Conservation (phyloP, 2,797 vertebrate species). For the Molossus alvarezi region DNA sequence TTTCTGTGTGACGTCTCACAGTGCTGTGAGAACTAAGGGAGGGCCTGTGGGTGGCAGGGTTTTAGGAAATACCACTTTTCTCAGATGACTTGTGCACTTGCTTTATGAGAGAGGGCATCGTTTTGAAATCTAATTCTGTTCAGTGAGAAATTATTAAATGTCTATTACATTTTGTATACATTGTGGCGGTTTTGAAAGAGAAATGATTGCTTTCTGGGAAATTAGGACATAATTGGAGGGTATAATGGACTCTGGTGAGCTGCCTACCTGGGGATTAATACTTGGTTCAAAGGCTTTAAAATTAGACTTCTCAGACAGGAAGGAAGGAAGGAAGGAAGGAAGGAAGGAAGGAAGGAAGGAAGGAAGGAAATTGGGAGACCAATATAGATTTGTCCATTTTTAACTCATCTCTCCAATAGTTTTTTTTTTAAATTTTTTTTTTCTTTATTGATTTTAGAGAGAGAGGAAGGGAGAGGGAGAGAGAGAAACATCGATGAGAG, state of each 20-base stretch:
- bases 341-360: not conserved
- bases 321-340: not conserved
- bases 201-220: slow-evolving; percentile 43
- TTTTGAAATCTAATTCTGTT: slow-evolving; percentile 34
- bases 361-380: not conserved
- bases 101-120: not conserved
- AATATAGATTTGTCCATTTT: not conserved
- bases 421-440: not conserved
- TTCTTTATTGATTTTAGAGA: no score
- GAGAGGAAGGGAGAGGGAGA: no score
- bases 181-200: slow-evolving; percentile 10
- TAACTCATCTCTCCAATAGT: not conserved
- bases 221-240: slow-evolving; percentile 1
- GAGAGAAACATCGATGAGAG: no score
- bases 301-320: not conserved
- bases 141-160: slow-evolving; percentile 17
- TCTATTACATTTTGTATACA: not conserved
- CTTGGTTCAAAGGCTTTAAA: not conserved
- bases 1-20: slow-evolving; percentile 24
- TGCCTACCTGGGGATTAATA: not conserved
- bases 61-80: not conserved
- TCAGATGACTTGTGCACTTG: not conserved
- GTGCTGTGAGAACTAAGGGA: slow-evolving; percentile 12
- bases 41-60: not conserved
- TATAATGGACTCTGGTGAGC: not conserved